Base-by-base conservation (phyloP, 2,113 vertebrate genomes). In the Pedionomus torquatus region DNA sequence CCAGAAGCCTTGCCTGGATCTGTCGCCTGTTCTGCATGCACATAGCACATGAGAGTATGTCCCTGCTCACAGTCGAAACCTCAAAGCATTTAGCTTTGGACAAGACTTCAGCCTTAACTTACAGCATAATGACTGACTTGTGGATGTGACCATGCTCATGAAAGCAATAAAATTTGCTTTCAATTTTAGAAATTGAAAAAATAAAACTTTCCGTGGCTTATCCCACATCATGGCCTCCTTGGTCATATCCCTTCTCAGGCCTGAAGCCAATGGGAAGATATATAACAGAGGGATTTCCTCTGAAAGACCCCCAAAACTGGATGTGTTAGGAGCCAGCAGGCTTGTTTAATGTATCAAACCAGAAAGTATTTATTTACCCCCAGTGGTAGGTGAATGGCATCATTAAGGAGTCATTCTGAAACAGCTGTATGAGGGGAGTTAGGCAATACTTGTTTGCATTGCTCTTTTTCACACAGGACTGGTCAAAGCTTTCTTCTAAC, bases 11-110 rank as follows among this genome's bases (percentile, higher is more conserved):
- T 75, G 48, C 17, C 37, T 63, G 51, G 52, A 90, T 15, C 5
- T 35, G 24, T 13, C 28, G 28, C 20, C 17, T 58, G 28, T 54
- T 89, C 33, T 74, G 21, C 18, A 6, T 5, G 4, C 10, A 21
- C 19, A 21, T 10, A 37, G 11, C 25, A 44, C 3, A 2, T 0
- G 2, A 76, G 7, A 48, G 18, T 68, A 41, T 0, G 0, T 43
- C 43, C 39, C 71, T 68, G n/a, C 5, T 78, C 25, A 48, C 13
- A 41, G n/a, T 1, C 4, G 0, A 87, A 81, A 70, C 8, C 18
- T 80, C 21, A 52, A 25, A 70, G 23, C 0, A 0, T 54, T 63
- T 70, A n/a, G n/a, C n/a, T n/a, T n/a, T 16, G 7, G 26, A 33
- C 55, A 30, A 66, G 46, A 66, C 1, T 74, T 77, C 54, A 77